A percentile compares a stretch with the other conserved stretches of the same genome.
Evolutionary conservation across 1,140 invertebrate species (phyloP).

Genomic region (Ostrea denselamellosa): DNA sequence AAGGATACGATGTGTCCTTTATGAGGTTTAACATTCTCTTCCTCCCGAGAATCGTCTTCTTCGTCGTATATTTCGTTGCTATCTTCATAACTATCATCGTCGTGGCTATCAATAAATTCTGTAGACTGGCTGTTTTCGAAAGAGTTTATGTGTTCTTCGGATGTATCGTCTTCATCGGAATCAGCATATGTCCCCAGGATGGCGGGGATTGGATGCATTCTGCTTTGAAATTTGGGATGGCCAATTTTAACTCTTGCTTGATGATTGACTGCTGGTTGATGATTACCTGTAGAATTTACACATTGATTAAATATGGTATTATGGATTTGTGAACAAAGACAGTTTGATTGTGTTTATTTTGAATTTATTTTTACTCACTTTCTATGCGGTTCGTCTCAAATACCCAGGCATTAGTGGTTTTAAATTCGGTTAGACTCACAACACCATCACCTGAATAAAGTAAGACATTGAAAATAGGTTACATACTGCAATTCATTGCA

Average conservation of each 20-base stretch:
- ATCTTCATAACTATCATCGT: neutral
- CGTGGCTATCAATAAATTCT: neutral
- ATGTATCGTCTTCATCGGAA: constrained; percentile 1
- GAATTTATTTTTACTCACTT: neutral
- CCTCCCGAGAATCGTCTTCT: neutral
- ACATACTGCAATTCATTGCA: neutral
- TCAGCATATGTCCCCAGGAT: neutral
- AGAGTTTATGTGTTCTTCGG: neutral
- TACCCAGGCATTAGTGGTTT: constrained; percentile 30
- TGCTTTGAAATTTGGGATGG: neutral
- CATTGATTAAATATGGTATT: neutral
- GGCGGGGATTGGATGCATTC: neutral
- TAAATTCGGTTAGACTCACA: neutral
- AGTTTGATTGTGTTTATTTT: neutral
- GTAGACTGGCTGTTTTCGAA: neutral
- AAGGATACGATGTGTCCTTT: neutral
- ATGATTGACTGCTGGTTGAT: neutral
- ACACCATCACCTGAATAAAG: constrained; percentile 9
- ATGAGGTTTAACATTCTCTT: neutral
- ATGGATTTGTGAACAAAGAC: neutral
- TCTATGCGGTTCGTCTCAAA: neutral
- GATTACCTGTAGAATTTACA: neutral
- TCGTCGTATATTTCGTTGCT: neutral
- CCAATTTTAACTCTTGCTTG: neutral
- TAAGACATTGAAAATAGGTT: neutral